Conservation (phyloP, 2,797 vertebrate genomes). For the Melanotaenia pygmaea region DNA sequence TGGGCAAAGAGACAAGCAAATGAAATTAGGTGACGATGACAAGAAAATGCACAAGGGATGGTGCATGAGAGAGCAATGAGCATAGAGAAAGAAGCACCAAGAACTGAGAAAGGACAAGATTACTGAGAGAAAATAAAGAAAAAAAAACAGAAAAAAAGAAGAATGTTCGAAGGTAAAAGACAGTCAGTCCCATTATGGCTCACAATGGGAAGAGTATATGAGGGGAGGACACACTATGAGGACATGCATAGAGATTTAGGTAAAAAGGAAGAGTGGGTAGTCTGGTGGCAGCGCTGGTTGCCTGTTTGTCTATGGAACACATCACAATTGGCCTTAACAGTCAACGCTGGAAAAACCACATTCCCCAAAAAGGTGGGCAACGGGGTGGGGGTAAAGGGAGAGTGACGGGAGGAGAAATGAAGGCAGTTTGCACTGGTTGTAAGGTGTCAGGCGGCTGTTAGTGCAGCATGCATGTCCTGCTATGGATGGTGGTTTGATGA, state of each 20-base stretch:
- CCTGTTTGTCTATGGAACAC: conserved; percentile 98
- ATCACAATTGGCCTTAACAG: conserved; percentile 87
- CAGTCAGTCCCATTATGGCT: conserved; percentile 43
- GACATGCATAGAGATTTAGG: conserved; percentile 66
- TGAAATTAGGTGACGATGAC: conserved; percentile 15
- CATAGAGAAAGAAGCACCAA: not conserved
- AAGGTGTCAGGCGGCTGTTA: conserved; percentile 39
- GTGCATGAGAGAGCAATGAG: conserved; percentile 14
- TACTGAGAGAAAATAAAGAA: conserved; percentile 41
- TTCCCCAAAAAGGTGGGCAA: conserved; percentile 68
- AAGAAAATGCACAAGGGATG: conserved; percentile 12
- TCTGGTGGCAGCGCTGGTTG: conserved; percentile 96
- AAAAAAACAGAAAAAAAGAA: conserved; percentile 10
- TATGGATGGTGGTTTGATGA: conserved; percentile 12
- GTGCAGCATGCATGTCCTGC: conserved; percentile 57
- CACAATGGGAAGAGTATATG: conserved; percentile 44
- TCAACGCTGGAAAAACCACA: conserved; percentile 81
- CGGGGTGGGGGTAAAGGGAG: conserved; percentile 8
- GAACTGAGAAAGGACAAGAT: conserved; percentile 43
- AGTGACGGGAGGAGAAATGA: not conserved
- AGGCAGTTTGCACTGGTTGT: not conserved
- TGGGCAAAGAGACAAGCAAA: conserved; percentile 31
- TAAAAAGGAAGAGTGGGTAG: conserved; percentile 68
- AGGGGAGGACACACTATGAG: conserved; percentile 34
- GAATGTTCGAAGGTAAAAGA: conserved; percentile 21